Conservation (phyloP, 2,888 invertebrate genomes). For the Uloborus plumipes region DNA sequence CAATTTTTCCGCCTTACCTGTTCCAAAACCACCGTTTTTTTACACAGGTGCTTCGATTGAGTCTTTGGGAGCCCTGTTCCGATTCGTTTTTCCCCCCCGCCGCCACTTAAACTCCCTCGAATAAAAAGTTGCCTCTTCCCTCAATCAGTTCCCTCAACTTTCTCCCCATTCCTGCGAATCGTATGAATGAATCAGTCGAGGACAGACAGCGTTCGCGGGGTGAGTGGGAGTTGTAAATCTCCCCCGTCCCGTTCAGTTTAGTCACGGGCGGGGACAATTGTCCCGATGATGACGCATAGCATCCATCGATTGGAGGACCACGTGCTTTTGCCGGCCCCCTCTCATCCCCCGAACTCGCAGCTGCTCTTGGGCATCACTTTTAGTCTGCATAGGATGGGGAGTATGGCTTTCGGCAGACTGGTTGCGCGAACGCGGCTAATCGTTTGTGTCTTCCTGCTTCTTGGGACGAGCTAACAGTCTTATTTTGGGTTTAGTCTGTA, state of each 20-base stretch:
- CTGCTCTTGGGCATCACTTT: constrained; percentile 36
- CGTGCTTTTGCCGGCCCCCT: constrained; percentile 40
- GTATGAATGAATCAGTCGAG: constrained; percentile 46
- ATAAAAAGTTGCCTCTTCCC: too few species aligned
- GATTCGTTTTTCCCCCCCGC: too few species aligned
- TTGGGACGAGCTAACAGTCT: background rate
- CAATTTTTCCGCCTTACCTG: too few species aligned
- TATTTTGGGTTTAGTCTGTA: background rate
- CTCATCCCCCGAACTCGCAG: constrained; percentile 2
- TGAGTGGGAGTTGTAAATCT: constrained; percentile 17
- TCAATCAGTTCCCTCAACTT: too few species aligned
- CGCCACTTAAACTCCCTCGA: too few species aligned
- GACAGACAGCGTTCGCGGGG: constrained; percentile 2
- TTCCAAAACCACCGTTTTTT: too few species aligned
- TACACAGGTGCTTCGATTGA: too few species aligned
- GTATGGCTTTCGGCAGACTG: background rate
- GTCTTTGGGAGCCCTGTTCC: too few species aligned
- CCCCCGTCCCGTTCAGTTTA: constrained; percentile 38
- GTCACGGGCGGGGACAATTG: constrained; percentile 41
- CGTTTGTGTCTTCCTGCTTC: background rate
- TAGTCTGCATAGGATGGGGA: constrained; percentile 3
- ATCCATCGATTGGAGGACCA: constrained; percentile 53
- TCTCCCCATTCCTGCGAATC: constrained; percentile 3
- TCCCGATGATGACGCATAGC: constrained; percentile 53
- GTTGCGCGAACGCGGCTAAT: background rate